phyloP scores from a whole-genome alignment of 2,888 invertebrate genomes.

The Anthrax anthrax region DNA sequence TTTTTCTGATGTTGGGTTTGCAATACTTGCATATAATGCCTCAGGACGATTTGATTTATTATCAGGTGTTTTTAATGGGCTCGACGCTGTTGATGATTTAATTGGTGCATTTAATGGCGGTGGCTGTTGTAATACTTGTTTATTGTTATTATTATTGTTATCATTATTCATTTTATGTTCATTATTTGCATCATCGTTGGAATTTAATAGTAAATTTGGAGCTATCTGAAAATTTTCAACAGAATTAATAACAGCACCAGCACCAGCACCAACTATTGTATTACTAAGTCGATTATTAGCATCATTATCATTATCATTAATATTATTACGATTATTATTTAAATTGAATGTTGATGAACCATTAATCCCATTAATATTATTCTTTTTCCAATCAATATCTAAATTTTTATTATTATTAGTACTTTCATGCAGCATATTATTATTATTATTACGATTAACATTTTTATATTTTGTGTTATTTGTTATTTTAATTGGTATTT shows the following conservation, averaged over 20 bases:
- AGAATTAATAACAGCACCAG: slow-evolving; percentile 28
- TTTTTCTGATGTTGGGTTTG: slow-evolving; percentile 20
- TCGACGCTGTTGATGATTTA: slow-evolving; percentile 16
- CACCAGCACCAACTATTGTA: not conserved
- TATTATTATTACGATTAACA: not conserved
- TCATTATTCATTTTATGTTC: not conserved
- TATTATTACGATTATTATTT: slow-evolving; percentile 3
- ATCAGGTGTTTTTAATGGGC: slow-evolving; percentile 6
- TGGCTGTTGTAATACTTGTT: slow-evolving; percentile 13
- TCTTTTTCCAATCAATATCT: not conserved
- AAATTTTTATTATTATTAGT: not conserved
- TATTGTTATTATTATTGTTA: slow-evolving; percentile 5
- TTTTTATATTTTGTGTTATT: slow-evolving; percentile 16
- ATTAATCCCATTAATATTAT: not conserved
- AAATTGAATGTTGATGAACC: not conserved
- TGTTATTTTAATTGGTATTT: slow-evolving; percentile 27
- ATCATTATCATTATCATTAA: slow-evolving; percentile 1
- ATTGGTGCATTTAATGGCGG: slow-evolving; percentile 24
- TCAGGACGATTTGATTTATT: slow-evolving; percentile 2
- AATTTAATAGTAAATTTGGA: slow-evolving; percentile 20
- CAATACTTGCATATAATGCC: slow-evolving; percentile 19
- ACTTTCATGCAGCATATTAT: not conserved
- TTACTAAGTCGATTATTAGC: not conserved
- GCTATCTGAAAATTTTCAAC: slow-evolving; percentile 37
- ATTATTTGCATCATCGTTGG: slow-evolving; percentile 11